Conservation (phyloP, 2,888 invertebrate species). For the Hymenopus coronatus region DNA sequence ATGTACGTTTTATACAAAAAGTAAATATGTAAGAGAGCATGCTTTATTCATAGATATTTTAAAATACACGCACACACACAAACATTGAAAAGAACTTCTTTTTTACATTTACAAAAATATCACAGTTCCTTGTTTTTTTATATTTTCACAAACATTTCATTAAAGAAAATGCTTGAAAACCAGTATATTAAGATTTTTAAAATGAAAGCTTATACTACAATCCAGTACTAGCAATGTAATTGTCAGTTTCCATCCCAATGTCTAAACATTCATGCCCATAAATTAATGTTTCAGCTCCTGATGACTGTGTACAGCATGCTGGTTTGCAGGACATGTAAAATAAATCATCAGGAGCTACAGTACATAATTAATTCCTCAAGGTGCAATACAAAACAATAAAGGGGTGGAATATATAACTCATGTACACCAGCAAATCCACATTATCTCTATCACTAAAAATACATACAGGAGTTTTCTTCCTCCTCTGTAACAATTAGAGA, state of each 20-base stretch:
- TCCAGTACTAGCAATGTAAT: background rate
- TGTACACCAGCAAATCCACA: background rate
- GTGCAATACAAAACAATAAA: background rate
- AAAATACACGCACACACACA: conserved; percentile 18
- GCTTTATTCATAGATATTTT: conserved; percentile 16
- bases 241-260: background rate
- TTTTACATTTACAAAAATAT: conserved; percentile 31
- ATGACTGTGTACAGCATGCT: background rate
- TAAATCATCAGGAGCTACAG: background rate
- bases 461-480: background rate
- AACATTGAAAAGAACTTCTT: conserved; percentile 16
- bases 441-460: background rate
- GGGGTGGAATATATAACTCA: background rate
- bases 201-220: background rate
- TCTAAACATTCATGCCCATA: background rate
- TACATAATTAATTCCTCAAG: background rate
- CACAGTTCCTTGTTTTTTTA: conserved; percentile 27
- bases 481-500: background rate
- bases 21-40: conserved; percentile 15
- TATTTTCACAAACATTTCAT: conserved; percentile 8
- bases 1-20: conserved; percentile 3
- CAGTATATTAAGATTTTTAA: conserved; percentile 5
- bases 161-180: conserved; percentile 4
- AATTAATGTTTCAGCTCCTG: background rate
- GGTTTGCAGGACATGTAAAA: background rate